Evolutionary conservation across 2,888 invertebrate genomes (phyloP).

Genomic region (Caenorhabditis virilis): DNA sequence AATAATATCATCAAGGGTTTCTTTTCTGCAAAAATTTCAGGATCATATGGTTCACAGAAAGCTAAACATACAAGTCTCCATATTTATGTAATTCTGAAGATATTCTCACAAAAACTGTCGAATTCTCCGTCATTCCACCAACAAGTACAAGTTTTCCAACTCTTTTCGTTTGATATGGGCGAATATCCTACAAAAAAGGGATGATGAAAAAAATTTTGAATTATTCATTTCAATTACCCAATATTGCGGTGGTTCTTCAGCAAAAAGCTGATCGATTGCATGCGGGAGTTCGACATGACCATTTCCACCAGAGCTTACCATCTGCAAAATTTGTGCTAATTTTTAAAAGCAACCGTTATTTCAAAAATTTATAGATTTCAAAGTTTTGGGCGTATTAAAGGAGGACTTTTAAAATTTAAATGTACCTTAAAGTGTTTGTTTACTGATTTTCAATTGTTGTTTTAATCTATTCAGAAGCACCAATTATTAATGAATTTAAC

Average conservation of each 20-base stretch:
- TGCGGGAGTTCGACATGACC: constrained; percentile 84
- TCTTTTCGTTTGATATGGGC: constrained; percentile 43
- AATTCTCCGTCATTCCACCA: constrained; percentile 48
- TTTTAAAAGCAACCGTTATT: neutral
- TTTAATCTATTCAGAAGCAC: neutral
- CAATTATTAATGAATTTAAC: too few relatives aligned
- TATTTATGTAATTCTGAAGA: constrained; percentile 21
- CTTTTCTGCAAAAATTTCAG: constrained; percentile 1
- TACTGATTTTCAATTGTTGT: too few relatives aligned
- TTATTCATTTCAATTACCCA: too few relatives aligned
- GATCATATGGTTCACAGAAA: constrained; percentile 4
- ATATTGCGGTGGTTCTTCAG: constrained; percentile 80
- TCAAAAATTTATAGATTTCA: neutral
- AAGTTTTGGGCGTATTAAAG: neutral
- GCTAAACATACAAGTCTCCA: neutral
- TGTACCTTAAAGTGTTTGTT: neutral
- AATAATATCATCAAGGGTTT: constrained; percentile 20
- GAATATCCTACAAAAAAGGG: constrained; percentile 33
- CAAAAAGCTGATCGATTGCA: constrained; percentile 75
- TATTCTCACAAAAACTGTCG: constrained; percentile 56
- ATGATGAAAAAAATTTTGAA: too few relatives aligned
- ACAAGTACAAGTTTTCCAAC: constrained; percentile 34
- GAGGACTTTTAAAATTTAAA: neutral
- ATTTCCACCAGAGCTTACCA: constrained; percentile 74
- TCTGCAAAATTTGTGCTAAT: constrained; percentile 1